Base-by-base conservation (phyloP, 2,797 vertebrate species). In the Rhadinocentrus ornatus region DNA sequence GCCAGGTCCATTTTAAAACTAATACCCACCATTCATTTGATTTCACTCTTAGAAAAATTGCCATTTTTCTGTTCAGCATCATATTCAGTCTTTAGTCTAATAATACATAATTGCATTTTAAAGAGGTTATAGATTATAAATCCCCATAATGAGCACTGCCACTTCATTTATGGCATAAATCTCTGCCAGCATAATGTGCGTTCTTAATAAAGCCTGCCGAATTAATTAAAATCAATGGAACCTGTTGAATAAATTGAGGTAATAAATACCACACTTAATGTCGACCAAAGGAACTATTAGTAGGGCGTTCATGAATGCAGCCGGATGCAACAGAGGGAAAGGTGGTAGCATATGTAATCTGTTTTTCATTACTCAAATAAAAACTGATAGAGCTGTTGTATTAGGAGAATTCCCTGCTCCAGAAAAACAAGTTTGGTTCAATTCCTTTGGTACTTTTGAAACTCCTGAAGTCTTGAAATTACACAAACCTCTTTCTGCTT, bases 91-190 rank as follows among this genome's bases (percentile, higher is more conserved):
- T 91, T 94, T 93, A 93, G 83, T 86, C 85, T 92, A 92, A 93
- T 92, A 91, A 93, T 88, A 81, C 85, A 80, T 93, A 93, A 94
- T 94, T 93, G 91, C 90, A 89, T 94, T 94, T 93, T 94, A 92
- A 94, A 92, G 91, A 94, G 86, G 87, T 92, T 91, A 93, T 92
- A 91, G 86, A 94, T 95, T 93, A 93, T 89, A 84, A 90, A 92
- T 80, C 75, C 66, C 34, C 82, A 87, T 89, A 93, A 92, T 78
- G 89, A 89, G 89, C 72, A 87, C 84, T 87, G 81, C 89, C 88
- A 90, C 91, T 92, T 91, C 88, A 86, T 88, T 91, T 83, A 62
- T 73, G 71, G 80, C 83, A 92, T 94, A 91, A 91, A 92, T 93
- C 92, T 93, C 86, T 89, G 93, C 90, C 92, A 77, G 84, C 71